Evolutionary conservation across 2,113 vertebrate genomes (phyloP).

Genomic region (Callochromis pleurospilus): DNA sequence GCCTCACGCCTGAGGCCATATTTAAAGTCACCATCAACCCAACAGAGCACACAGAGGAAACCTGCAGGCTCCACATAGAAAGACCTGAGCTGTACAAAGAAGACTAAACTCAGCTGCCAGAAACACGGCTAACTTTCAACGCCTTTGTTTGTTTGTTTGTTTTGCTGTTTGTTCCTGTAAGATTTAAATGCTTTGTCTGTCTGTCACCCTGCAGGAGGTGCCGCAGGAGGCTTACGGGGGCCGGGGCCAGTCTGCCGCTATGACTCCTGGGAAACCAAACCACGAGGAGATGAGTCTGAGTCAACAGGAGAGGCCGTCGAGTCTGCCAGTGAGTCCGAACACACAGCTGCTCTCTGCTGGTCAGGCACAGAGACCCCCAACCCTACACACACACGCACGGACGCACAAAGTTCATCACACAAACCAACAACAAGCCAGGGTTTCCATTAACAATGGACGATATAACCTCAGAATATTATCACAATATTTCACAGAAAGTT

Average conservation of each 20-base stretch:
- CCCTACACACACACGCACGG: not conserved
- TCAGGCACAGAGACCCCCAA: not conserved
- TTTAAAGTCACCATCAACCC: not conserved
- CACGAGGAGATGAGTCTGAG: slow-evolving; percentile 88
- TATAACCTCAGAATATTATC: not conserved
- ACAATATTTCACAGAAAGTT: not conserved
- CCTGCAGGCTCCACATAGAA: not conserved
- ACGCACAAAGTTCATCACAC: not conserved
- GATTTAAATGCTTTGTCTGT: not conserved
- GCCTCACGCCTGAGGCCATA: not conserved
- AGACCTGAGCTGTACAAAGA: not conserved
- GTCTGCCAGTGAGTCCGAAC: slow-evolving; percentile 83
- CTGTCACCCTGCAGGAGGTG: slow-evolving; percentile 74
- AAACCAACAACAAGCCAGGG: not conserved
- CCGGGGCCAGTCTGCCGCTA: slow-evolving; percentile 79
- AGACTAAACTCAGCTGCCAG: not conserved
- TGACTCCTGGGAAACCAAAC: slow-evolving; percentile 86
- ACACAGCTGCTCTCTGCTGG: not conserved
- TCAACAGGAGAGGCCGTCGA: slow-evolving; percentile 90
- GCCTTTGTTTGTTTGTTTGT: not conserved
- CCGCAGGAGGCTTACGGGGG: slow-evolving; percentile 87
- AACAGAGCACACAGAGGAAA: not conserved
- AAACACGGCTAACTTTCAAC: not conserved
- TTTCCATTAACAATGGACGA: not conserved
- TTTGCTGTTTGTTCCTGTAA: not conserved